phyloP scores from a whole-genome alignment of 1,140 invertebrate species.

The Achatina immaculata region DNA sequence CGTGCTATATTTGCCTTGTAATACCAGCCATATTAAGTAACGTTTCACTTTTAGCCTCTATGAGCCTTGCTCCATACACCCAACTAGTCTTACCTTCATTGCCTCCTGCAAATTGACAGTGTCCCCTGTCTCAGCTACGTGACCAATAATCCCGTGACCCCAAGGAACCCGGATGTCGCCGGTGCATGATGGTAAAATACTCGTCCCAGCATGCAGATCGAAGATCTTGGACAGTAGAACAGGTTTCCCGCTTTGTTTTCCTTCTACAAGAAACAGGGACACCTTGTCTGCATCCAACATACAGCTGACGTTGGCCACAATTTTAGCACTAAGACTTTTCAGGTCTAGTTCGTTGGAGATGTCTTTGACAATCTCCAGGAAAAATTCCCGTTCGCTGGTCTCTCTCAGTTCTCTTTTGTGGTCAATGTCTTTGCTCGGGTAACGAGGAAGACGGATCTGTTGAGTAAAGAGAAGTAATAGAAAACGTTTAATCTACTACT shows the following conservation, averaged over 20 bases:
- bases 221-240: conserved; percentile 93
- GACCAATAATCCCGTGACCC: conserved; percentile 89
- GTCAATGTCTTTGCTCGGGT: conserved; percentile 65
- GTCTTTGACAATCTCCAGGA: conserved; percentile 96
- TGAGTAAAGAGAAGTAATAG: background rate
- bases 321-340: conserved; percentile 92
- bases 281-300: conserved; percentile 91
- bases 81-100: conserved; percentile 40
- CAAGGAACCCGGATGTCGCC: conserved; percentile 74
- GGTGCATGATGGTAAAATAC: conserved; percentile 81
- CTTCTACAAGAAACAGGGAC: conserved; percentile 88
- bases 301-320: conserved; percentile 94
- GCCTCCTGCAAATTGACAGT: conserved; percentile 86
- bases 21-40: too few relatives aligned
- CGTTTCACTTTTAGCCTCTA: too few relatives aligned
- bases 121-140: conserved; percentile 91
- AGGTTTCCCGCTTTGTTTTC: conserved; percentile 72
- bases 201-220: conserved; percentile 80
- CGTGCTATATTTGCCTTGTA: too few relatives aligned
- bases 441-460: conserved; percentile 55
- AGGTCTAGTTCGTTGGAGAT: conserved; percentile 96
- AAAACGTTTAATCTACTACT: too few relatives aligned
- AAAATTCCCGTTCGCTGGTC: conserved; percentile 91
- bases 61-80: background rate
- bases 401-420: conserved; percentile 71